These are phyloP conservation scores for Yoshiicerus persimilis DNA, from an alignment of 1,140 invertebrate genomes.

Conservation along the genomic window DNA sequence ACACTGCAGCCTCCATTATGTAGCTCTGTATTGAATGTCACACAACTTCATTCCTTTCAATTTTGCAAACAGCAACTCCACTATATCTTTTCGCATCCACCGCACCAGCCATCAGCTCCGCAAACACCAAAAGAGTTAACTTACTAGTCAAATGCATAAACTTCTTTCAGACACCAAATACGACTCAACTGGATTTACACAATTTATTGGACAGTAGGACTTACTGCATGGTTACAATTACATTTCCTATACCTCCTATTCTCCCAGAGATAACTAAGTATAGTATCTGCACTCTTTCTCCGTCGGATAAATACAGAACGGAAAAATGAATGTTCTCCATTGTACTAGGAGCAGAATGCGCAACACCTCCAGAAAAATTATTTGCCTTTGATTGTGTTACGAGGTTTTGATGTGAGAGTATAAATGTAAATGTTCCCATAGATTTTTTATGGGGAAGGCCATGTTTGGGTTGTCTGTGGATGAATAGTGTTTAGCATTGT, in stretches of 20 bases:
- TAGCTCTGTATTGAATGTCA: background rate
- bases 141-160: too few species aligned
- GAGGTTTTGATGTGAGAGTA: background rate
- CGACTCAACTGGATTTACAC: too few species aligned
- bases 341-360: background rate
- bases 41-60: background rate
- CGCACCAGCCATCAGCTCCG: background rate
- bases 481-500: background rate
- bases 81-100: background rate
- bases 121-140: too few species aligned
- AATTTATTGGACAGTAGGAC: background rate
- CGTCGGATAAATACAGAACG: background rate
- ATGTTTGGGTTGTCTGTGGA: background rate
- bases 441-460: background rate
- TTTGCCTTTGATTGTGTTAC: constrained; percentile 4
- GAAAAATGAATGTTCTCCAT: too few species aligned
- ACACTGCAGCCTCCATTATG: background rate
- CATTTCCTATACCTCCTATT: too few species aligned
- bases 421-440: background rate
- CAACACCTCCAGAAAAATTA: background rate
- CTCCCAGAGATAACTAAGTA: too few species aligned
- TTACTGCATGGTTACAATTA: too few species aligned
- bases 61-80: background rate
- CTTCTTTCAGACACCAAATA: too few species aligned
- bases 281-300: too few species aligned